These are phyloP conservation scores for Palaemon carinicauda DNA, from an alignment of 1,140 invertebrate species.

Conservation along the genomic window DNA sequence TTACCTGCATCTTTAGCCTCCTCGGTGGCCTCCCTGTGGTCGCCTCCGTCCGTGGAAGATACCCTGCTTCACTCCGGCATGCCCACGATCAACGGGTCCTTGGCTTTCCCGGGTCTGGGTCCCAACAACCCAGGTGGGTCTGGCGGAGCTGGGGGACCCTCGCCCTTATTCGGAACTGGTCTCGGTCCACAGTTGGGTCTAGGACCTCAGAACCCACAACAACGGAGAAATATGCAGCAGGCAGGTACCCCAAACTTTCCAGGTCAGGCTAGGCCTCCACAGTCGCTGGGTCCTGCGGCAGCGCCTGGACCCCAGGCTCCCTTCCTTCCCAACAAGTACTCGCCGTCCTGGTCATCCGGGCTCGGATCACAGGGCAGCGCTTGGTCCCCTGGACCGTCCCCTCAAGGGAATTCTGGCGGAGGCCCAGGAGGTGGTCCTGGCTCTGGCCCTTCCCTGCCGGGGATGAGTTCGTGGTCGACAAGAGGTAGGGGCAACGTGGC, in stretches of 20 bases:
- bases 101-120: slow-evolving; percentile 43
- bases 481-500: slow-evolving; percentile 34
- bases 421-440: slow-evolving; percentile 46
- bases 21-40: slow-evolving; percentile 51
- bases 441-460: slow-evolving; percentile 28
- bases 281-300: slow-evolving; percentile 26
- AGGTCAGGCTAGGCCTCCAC: slow-evolving; percentile 30
- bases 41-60: slow-evolving; percentile 47
- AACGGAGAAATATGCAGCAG: slow-evolving; percentile 52
- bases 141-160: slow-evolving; percentile 48
- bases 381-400: slow-evolving; percentile 53
- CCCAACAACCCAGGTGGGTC: slow-evolving; percentile 40
- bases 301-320: slow-evolving; percentile 38
- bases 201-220: slow-evolving; percentile 39
- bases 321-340: slow-evolving; percentile 53
- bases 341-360: slow-evolving; percentile 48
- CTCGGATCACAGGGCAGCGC: slow-evolving; percentile 50
- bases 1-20: slow-evolving; percentile 47
- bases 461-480: slow-evolving; percentile 36
- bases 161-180: slow-evolving; percentile 40
- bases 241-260: slow-evolving; percentile 33
- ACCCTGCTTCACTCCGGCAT: slow-evolving; percentile 47
- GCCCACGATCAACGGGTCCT: slow-evolving; percentile 50
- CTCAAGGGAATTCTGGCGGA: slow-evolving; percentile 47
- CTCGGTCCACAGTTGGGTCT: slow-evolving; percentile 49